Evolutionary conservation across 92 coral and sea anemone species (phyloP), one percentile per base, ranked within the genome.

Genomic region (Siderastrea radians): DNA sequence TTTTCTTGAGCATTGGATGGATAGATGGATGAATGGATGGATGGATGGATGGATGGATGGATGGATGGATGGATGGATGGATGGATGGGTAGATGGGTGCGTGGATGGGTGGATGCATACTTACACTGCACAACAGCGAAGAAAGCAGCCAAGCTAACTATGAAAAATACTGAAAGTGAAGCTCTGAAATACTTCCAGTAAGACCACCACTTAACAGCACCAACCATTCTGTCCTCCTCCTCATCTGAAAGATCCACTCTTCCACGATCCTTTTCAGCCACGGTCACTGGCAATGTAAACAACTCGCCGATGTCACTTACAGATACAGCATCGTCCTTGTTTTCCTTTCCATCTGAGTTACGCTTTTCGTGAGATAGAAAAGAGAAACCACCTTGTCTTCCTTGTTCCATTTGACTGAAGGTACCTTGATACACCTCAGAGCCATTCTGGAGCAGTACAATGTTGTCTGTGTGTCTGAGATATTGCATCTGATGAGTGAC

Each of bases 401-500:
- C 60, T 26, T 53, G 7, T 4, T n/a, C 62, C 45, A 74, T 26
- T 26, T 26, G 38, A 26, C 38, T 26, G 38, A 26, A 26, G 38
- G 38, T 26, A 26, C 38, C 38, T 26, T 26, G 38, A 26, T 26
- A 26, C 38, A 26, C 38, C 38, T 26, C 38, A 26, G 38, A 26
- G 38, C 38, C 38, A 26, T 26, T 26, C 38, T 26, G 38, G 38
- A 26, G 38, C 38, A 26, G 38, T 26, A 26, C 7, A 2, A 5
- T 15, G 17, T 7, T 38, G 55, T 83, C 78, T 44, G 87, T 16
- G 5, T 53, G 48, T 61, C 71, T 71, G 49, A 83, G 72, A 54
- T 43, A 68, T 3, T 83, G 75, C 8, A 55, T 15, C 38, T 70
- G 66, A 44, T 83, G 78, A 45, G 87, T 83, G 53, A 72, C 79